These are phyloP conservation scores for Liolophura sinensis DNA, from an alignment of 1,140 invertebrate species.

Conservation along the genomic window DNA sequence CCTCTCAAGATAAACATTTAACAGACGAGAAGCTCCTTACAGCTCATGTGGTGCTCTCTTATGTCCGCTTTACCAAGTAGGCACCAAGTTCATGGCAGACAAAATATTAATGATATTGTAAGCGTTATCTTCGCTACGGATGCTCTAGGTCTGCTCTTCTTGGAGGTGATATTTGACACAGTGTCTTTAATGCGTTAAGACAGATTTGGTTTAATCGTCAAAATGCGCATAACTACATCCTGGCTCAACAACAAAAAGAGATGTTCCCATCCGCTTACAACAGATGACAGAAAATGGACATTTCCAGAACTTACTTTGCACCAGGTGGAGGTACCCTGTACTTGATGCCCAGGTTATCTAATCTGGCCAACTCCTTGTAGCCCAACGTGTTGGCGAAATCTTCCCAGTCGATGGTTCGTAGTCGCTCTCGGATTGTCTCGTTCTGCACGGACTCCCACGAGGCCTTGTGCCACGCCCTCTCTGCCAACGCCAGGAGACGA, in stretches of 20 bases:
- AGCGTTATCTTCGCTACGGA: too few relatives aligned
- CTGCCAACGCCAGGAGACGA: constrained; percentile 44
- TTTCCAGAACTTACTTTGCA: constrained; percentile 27
- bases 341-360: constrained; percentile 30
- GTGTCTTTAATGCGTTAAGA: neutral
- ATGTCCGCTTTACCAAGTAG: too few relatives aligned
- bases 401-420: constrained; percentile 24
- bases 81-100: too few relatives aligned
- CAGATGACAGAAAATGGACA: neutral
- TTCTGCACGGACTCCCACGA: constrained; percentile 32
- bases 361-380: constrained; percentile 27
- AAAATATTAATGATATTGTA: too few relatives aligned
- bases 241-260: neutral
- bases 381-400: constrained; percentile 39
- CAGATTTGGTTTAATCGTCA: neutral
- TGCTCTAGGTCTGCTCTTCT: too few relatives aligned
- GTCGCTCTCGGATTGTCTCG: neutral
- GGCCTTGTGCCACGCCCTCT: constrained; percentile 47
- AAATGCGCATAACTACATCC: neutral
- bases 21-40: too few relatives aligned
- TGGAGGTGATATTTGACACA: too few relatives aligned
- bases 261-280: neutral
- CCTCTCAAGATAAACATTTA: too few relatives aligned
- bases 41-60: too few relatives aligned
- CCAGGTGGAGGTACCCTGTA: constrained; percentile 39